A percentile compares a stretch with the other conserved stretches of the same genome.
These are phyloP conservation scores for Gopherus evgoodei DNA, from an alignment of 2,113 vertebrate genomes.

Conservation along the genomic window DNA sequence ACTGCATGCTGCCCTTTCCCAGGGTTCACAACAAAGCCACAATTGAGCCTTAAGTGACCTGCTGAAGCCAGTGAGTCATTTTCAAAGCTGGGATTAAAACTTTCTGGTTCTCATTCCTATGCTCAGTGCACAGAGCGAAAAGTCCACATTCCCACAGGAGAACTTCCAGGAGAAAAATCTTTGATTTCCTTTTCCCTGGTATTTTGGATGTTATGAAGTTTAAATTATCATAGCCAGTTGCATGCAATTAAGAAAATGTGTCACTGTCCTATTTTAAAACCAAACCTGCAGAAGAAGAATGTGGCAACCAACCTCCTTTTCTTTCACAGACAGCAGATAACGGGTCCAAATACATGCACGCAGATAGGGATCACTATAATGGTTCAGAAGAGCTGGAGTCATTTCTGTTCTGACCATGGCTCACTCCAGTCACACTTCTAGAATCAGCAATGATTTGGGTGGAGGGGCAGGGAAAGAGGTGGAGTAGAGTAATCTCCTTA, in stretches of 20 bases:
- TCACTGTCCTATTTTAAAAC: background rate
- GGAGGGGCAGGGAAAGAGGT: background rate
- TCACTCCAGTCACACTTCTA: background rate
- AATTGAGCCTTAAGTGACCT: background rate
- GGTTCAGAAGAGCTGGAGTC: slow-evolving; percentile 1
- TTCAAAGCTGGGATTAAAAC: background rate
- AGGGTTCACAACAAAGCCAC: background rate
- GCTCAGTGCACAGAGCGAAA: background rate
- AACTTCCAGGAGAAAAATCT: slow-evolving; percentile 1
- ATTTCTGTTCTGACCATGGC: background rate
- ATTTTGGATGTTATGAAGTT: background rate
- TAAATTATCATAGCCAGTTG: background rate
- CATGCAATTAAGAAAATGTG: background rate
- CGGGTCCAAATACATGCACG: background rate
- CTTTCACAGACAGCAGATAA: slow-evolving; percentile 29
- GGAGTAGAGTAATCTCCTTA: background rate
- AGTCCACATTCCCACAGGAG: background rate
- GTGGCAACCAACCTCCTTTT: background rate
- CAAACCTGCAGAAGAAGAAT: slow-evolving; percentile 8
- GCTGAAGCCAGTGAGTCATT: background rate
- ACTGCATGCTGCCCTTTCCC: background rate
- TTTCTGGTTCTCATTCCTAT: background rate
- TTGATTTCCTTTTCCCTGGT: slow-evolving; percentile 12
- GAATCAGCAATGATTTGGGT: background rate
- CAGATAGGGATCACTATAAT: background rate